These are phyloP conservation scores for Agrochola macilenta DNA, from an alignment of 2,888 invertebrate genomes.

Conservation along the genomic window DNA sequence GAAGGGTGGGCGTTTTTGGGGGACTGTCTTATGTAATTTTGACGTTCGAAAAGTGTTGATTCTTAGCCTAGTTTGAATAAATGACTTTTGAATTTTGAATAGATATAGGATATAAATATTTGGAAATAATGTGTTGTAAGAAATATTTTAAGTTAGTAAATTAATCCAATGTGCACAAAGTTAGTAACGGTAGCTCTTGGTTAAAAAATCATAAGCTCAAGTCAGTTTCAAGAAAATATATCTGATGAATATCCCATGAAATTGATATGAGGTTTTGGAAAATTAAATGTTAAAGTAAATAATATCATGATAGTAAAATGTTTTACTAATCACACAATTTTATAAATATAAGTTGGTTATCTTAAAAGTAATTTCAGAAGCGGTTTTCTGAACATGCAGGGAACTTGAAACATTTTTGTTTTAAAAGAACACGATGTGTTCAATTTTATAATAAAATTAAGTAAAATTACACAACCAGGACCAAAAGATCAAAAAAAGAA, in stretches of 20 bases:
- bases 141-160: too few relatives aligned
- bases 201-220: not conserved
- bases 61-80: too few relatives aligned
- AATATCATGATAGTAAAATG: not conserved
- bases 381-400: not conserved
- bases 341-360: too few relatives aligned
- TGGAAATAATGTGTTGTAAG: not conserved
- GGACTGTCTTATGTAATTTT: too few relatives aligned
- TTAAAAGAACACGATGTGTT: not conserved
- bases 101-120: not conserved
- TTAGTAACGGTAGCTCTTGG: not conserved
- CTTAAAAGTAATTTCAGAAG: not conserved
- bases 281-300: not conserved
- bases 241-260: not conserved
- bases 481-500: constrained; percentile 6
- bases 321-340: not conserved
- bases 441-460: not conserved
- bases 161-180: not conserved
- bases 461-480: constrained; percentile 13
- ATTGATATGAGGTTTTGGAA: not conserved
- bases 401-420: not conserved
- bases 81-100: too few relatives aligned
- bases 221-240: not conserved
- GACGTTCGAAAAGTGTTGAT: too few relatives aligned
- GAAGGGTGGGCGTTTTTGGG: too few relatives aligned